phyloP scores from a whole-genome alignment of 2,888 invertebrate species.

The Leptinotarsa tumamoca region DNA sequence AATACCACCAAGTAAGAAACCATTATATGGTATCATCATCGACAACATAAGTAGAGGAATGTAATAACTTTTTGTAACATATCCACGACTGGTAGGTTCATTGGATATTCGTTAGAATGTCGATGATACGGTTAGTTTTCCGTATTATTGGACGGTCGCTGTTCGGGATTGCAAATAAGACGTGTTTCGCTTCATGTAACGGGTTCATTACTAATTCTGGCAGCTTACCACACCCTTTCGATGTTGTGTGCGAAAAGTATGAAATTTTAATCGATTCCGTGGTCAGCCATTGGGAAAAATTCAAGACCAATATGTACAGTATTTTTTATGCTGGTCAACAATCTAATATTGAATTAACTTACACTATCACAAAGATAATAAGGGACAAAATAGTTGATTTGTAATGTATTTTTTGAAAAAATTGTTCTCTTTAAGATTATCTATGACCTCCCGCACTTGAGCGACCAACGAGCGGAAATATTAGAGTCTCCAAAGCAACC shows the following conservation, averaged over 20 bases:
- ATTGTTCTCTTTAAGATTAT: too few species aligned
- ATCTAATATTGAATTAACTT: too few species aligned
- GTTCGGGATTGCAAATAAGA: slow-evolving; percentile 41
- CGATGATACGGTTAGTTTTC: slow-evolving; percentile 56
- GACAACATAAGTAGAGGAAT: slow-evolving; percentile 15
- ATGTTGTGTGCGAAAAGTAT: slow-evolving; percentile 13
- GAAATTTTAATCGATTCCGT: background rate
- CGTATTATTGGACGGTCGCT: slow-evolving; percentile 25
- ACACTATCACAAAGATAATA: too few species aligned
- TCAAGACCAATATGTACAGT: too few species aligned
- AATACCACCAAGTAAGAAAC: slow-evolving; percentile 14
- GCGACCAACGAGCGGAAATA: too few species aligned
- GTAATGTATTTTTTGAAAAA: too few species aligned
- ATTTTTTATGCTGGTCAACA: too few species aligned
- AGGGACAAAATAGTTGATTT: too few species aligned
- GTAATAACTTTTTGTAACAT: slow-evolving; percentile 24
- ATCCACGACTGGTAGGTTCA: background rate
- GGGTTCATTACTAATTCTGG: slow-evolving; percentile 45
- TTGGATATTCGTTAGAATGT: slow-evolving; percentile 37
- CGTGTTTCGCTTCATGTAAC: slow-evolving; percentile 48
- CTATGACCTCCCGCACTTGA: too few species aligned
- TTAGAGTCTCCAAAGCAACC: too few species aligned
- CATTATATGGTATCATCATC: slow-evolving; percentile 24
- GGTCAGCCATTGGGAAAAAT: background rate
- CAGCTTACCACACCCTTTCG: slow-evolving; percentile 35